Evolutionary conservation across 1,140 invertebrate genomes (phyloP), one percentile per base, ranked within the genome.

Genomic region (Drosophila willistoni): DNA sequence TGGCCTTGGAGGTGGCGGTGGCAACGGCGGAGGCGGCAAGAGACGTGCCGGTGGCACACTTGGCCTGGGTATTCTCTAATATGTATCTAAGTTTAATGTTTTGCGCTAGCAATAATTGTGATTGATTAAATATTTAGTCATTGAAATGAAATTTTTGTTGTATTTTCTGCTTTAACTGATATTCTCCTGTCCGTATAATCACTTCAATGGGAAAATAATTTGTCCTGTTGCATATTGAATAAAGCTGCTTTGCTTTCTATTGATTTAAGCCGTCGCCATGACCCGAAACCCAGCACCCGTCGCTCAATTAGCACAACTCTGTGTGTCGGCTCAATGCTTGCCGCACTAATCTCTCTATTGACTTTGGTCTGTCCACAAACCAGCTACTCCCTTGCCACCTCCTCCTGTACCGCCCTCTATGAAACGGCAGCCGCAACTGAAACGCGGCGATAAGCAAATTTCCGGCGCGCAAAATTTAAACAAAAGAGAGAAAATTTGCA

Each of bases 371-470:
- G 19, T 19, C 64, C 47, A 9, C 64, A 44, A 44, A 42, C 64
- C 71, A 68, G 39, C 36, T 25, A 14, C 41, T 7, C 25, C 39
- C 9, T 36, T 51, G 39, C 41, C 9, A 4, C 13, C 29, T 29
- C 42, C 13, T 34, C 34, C 22, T 25, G 22, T 3, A 25, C 22
- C 55, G 6, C 39, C 19, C 25, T 36, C 42, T 29, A 33, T 36
- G 59, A 42, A 71, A 42, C 17, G 41, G 62, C 56, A 68, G 64
- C 72, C 76, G 60, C 81, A 77, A 81, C 84, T 89, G 84, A 78
- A 81, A 75, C 64, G 77, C 71, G 77, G 64, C 77, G 84, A 89
- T 89, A 89, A 89, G 84, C 85, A 89, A 89, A 89, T 89, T 89
- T 89, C 80, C 85, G 80, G 77, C 73, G 77, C 77, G 66, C 85